These are phyloP conservation scores for Buphagus erythrorhynchus DNA, from an alignment of 2,797 vertebrate genomes.

Conservation along the genomic window DNA sequence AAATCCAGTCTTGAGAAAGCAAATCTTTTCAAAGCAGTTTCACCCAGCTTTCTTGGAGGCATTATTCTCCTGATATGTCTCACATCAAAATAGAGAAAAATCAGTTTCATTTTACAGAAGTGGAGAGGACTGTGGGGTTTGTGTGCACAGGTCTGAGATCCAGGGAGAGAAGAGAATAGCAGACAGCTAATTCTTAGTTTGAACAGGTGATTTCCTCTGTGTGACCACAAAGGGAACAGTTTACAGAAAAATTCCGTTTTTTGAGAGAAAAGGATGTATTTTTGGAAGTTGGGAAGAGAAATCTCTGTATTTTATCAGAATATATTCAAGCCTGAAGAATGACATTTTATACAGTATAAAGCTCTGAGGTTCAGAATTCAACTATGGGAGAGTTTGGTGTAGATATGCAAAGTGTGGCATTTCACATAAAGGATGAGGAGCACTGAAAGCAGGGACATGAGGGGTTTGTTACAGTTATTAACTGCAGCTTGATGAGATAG, in stretches of 20 bases:
- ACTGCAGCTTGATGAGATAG: background rate
- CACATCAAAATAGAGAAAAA: background rate
- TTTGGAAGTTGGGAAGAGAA: background rate
- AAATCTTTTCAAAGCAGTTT: background rate
- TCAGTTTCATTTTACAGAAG: background rate
- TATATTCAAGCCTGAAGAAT: slow-evolving; percentile 1
- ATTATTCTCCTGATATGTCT: background rate
- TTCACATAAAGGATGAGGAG: background rate
- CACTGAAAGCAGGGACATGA: background rate
- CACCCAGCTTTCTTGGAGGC: background rate
- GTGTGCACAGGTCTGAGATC: background rate
- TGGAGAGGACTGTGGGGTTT: background rate
- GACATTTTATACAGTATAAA: background rate
- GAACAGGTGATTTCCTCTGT: background rate
- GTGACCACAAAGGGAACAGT: background rate
- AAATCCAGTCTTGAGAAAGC: background rate
- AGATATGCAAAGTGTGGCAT: background rate
- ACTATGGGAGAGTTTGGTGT: background rate
- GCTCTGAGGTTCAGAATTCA: background rate
- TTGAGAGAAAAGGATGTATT: background rate
- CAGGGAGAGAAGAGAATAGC: background rate
- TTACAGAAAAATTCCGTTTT: background rate
- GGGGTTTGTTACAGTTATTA: background rate
- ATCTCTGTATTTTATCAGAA: background rate
- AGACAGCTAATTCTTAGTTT: background rate